Evolutionary conservation across 2,888 invertebrate genomes (phyloP).

Genomic region (Apomyelois bistriatella): DNA sequence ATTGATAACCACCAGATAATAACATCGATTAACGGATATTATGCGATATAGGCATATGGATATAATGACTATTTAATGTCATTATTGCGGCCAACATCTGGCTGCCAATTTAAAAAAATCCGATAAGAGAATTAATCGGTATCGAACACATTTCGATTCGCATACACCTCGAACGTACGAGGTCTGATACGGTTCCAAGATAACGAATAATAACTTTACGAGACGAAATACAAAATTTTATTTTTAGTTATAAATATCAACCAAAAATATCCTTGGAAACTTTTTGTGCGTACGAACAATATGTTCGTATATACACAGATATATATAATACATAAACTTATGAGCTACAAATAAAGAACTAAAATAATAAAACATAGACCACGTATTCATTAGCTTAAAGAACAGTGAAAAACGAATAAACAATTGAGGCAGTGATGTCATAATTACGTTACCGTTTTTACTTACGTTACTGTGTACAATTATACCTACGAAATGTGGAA

Average conservation of each 20-base stretch:
- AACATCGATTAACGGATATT: not conserved
- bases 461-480: too few species aligned
- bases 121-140: not conserved
- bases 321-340: not conserved
- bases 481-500: too few species aligned
- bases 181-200: not conserved
- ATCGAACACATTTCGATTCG: too few species aligned
- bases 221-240: too few species aligned
- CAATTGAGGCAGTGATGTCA: not conserved
- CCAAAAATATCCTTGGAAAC: too few species aligned
- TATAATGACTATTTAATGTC: too few species aligned
- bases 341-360: not conserved
- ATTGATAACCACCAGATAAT: not conserved
- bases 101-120: not conserved
- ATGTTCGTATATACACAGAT: too few species aligned
- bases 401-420: not conserved
- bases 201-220: not conserved
- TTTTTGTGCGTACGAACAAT: too few species aligned
- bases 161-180: too few species aligned
- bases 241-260: too few species aligned
- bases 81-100: not conserved
- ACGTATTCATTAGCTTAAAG: not conserved
- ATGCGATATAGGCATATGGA: not conserved
- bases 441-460: too few species aligned
- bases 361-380: not conserved